Evolutionary conservation across 2,113 vertebrate genomes (phyloP).

Genomic region (Peromyscus maniculatus): DNA sequence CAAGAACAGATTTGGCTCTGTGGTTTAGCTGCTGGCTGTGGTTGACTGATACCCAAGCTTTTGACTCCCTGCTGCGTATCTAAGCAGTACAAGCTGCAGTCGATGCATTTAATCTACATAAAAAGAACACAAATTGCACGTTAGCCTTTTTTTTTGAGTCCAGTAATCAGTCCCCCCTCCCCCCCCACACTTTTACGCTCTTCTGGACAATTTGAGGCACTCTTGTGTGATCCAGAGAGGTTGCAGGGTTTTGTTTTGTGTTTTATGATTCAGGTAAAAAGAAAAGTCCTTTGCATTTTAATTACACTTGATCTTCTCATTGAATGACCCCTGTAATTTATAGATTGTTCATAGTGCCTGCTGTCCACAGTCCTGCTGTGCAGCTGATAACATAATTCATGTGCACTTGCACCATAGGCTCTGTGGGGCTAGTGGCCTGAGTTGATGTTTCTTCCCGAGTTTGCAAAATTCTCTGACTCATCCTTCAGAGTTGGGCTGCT

Average conservation of each 20-base stretch:
- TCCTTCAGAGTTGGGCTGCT: conserved; percentile 45
- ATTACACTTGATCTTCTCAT: conserved; percentile 84
- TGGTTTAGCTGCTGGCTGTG: conserved; percentile 91
- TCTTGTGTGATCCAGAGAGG: conserved; percentile 78
- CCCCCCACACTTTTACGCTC: conserved; percentile 72
- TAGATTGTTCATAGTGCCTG: conserved; percentile 88
- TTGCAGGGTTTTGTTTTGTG: conserved; percentile 68
- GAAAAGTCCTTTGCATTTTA: conserved; percentile 87
- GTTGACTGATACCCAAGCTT: conserved; percentile 93
- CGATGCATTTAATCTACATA: conserved; percentile 92
- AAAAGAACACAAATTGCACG: conserved; percentile 90
- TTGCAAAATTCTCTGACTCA: conserved; percentile 62
- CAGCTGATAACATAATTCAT: conserved; percentile 89
- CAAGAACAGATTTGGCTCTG: conserved; percentile 91
- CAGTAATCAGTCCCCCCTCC: conserved; percentile 83
- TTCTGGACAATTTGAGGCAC: conserved; percentile 81
- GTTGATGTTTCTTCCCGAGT: conserved; percentile 65
- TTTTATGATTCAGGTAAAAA: conserved; percentile 81
- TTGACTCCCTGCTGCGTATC: conserved; percentile 90
- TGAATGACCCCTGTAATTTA: conserved; percentile 88
- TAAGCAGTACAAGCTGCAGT: conserved; percentile 89
- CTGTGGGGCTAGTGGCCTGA: not conserved
- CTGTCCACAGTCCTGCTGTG: conserved; percentile 86
- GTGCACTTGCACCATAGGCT: not conserved
- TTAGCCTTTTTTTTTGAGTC: conserved; percentile 87